Evolutionary conservation across 2,888 invertebrate species (phyloP), one percentile per base, ranked within the genome.

Genomic region (Drosophila percnosoma): DNA sequence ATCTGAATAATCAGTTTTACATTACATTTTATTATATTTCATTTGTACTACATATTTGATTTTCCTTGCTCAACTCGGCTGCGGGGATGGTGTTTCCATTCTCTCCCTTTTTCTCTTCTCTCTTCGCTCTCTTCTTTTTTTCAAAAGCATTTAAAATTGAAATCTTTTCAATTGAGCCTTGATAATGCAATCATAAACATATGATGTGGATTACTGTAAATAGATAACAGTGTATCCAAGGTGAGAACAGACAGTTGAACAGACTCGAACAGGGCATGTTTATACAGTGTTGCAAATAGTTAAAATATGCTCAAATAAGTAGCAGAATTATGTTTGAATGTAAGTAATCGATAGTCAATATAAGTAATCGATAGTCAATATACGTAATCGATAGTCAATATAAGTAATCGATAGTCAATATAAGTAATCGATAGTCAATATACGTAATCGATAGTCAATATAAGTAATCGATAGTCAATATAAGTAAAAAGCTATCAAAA

Each of bases 1-100:
- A 68, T 71, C 59, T 75, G 72, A 76, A 77, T 81, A 74, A 78
- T 80, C 69, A 75, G 67, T 75, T 68, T 78, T 71, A 51, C 36
- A 73, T 77, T 79, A 65, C 61, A 49, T 76, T 73, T 71, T 65
- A 65, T 75, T 74, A 54, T 54, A 70, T 61, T 60, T 66, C 31
- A 71, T 63, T 75, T 49, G 42, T 58, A 65, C 69, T 55, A 53
- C 61, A 64, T 64, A 54, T 57, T 42, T 64, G 38, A 57, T 48
- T 68, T 63, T 29, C 13, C 40, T 52, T 55, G 2, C 27, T 38
- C 38, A 8, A 38, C 18, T 18, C 38, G 8, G 38, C 18, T 15
- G 15, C 45, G 8, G 45, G 45, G 45, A 1, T 45, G 45, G 15
- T 15, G 8, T 45, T 45, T 24, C 4, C 15, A 45, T 15, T 4